phyloP scores from a whole-genome alignment of 2,113 vertebrate genomes.

The Pionites leucogaster region DNA sequence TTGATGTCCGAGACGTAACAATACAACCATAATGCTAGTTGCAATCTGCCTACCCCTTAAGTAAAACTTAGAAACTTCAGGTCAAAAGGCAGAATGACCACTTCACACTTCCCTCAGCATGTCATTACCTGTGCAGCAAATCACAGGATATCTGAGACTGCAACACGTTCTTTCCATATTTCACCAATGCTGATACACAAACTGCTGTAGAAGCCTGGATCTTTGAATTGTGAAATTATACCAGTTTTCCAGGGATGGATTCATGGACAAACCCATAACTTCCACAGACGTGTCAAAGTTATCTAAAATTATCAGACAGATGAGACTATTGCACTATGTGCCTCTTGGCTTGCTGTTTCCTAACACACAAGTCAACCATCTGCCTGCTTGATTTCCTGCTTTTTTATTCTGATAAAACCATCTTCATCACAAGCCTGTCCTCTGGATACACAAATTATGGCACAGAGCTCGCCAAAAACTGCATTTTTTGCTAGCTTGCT shows the following conservation, averaged over 20 bases:
- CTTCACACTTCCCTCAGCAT: background rate
- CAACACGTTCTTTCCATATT: background rate
- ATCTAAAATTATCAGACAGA: background rate
- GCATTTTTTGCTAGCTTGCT: background rate
- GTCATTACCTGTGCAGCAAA: background rate
- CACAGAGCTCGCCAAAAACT: background rate
- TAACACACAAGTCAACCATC: background rate
- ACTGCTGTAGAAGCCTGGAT: background rate
- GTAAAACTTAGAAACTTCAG: background rate
- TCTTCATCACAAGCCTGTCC: background rate
- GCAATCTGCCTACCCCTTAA: background rate
- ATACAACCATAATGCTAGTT: background rate
- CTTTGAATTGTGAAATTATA: slow-evolving; percentile 7
- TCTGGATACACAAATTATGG: background rate
- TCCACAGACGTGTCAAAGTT: background rate
- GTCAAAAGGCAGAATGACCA: background rate
- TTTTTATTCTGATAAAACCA: background rate
- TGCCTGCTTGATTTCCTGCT: background rate
- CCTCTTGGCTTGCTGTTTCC: background rate
- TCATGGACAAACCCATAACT: background rate
- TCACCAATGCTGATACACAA: background rate
- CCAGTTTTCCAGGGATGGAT: background rate
- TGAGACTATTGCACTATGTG: background rate
- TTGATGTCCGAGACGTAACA: background rate
- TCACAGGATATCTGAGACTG: background rate